phyloP scores from a whole-genome alignment of 2,888 invertebrate genomes.

The Synanthedon myopaeformis region DNA sequence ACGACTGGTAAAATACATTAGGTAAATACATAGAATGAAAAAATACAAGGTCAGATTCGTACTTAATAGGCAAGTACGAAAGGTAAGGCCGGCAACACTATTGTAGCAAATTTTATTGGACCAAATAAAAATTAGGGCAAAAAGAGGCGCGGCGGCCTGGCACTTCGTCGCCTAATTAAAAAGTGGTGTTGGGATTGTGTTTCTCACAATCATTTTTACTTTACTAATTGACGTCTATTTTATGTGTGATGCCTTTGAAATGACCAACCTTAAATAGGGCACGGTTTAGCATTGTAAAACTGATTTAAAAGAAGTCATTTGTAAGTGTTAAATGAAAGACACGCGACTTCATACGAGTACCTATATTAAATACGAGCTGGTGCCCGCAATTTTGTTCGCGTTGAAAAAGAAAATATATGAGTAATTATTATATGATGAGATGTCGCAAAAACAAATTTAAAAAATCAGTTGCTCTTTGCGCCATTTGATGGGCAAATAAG shows the following conservation, averaged over 20 bases:
- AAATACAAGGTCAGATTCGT: neutral
- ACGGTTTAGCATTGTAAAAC: neutral
- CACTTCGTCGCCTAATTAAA: conserved; percentile 8
- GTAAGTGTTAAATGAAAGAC: neutral
- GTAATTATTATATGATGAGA: no score
- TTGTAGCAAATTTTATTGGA: neutral
- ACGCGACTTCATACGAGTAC: no score
- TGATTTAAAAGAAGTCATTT: neutral
- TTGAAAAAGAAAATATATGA: no score
- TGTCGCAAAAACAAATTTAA: no score
- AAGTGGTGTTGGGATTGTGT: conserved; percentile 6
- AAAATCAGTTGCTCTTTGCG: no score
- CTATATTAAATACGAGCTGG: no score
- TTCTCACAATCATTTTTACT: conserved; percentile 2
- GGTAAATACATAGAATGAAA: neutral
- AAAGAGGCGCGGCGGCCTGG: conserved; percentile 18
- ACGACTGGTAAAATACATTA: neutral
- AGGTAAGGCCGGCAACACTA: neutral
- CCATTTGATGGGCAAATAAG: no score
- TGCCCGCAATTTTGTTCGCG: no score
- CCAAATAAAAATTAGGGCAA: conserved; percentile 20
- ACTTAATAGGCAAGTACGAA: neutral
- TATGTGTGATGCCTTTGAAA: neutral
- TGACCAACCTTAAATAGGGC: neutral
- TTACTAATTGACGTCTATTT: conserved; percentile 3